These are phyloP conservation scores for Magallana ariakensis DNA, from an alignment of 1,140 invertebrate species.

Conservation along the genomic window DNA sequence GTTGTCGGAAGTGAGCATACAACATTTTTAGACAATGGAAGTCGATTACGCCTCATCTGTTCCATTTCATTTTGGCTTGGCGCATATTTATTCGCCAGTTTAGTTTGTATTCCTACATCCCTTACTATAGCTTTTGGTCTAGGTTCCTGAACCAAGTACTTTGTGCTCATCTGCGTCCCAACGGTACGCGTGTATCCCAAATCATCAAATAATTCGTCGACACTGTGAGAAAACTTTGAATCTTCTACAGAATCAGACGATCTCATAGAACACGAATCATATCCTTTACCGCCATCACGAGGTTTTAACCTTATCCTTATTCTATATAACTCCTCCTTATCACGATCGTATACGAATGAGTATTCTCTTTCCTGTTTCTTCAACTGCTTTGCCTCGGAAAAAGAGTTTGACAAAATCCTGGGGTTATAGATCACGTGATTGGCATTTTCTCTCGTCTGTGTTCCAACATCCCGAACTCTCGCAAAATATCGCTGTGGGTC, in stretches of 20 bases:
- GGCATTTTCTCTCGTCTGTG: constrained; percentile 15
- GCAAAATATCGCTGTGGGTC: background rate
- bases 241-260: background rate
- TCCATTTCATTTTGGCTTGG: background rate
- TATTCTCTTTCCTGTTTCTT: background rate
- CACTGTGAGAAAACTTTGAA: background rate
- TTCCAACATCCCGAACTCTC: constrained; percentile 34
- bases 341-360: background rate
- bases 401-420: constrained; percentile 3
- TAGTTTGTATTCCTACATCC: constrained; percentile 32
- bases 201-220: background rate
- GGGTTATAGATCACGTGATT: background rate
- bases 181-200: background rate
- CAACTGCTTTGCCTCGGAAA: background rate
- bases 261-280: background rate
- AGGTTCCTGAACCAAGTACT: background rate
- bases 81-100: background rate
- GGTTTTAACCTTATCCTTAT: background rate
- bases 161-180: constrained; percentile 4
- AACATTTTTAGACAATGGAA: constrained; percentile 9
- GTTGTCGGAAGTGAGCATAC: background rate
- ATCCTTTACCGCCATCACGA: background rate
- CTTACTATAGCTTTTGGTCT: background rate
- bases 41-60: background rate
- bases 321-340: background rate